Percentiles rank a stretch among this genome's conserved stretches.
Evolutionary conservation across 2,797 vertebrate species (phyloP).

Genomic region (Muscicapa striata): DNA sequence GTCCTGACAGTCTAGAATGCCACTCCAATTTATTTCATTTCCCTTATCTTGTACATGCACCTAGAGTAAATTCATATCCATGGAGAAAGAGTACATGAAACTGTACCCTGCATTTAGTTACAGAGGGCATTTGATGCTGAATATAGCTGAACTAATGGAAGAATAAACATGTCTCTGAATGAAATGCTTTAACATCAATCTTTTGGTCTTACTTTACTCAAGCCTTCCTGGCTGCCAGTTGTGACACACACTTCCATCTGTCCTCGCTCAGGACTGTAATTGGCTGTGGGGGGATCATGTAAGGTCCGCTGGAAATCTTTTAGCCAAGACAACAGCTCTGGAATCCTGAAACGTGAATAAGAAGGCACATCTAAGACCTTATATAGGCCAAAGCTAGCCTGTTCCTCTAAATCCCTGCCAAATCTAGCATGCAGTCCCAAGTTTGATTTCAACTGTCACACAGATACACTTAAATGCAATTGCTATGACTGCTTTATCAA

Average conservation of each 20-base stretch:
- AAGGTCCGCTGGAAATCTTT: conserved; percentile 86
- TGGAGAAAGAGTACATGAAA: neutral
- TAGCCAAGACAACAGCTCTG: conserved; percentile 91
- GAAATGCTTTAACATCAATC: neutral
- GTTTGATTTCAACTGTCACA: neutral
- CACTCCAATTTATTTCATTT: neutral
- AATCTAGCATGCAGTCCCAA: neutral
- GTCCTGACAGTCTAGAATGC: neutral
- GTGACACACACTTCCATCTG: conserved; percentile 93
- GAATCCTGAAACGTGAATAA: conserved; percentile 80
- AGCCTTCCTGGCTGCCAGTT: conserved; percentile 92
- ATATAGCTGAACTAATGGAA: neutral
- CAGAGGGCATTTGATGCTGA: neutral
- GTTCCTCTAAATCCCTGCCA: neutral
- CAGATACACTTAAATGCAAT: neutral
- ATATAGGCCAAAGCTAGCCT: neutral
- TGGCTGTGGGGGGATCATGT: conserved; percentile 87
- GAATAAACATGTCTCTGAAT: neutral
- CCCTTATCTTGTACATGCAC: neutral
- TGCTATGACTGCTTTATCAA: neutral
- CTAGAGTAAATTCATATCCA: neutral
- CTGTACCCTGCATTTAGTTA: neutral
- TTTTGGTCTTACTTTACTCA: conserved; percentile 86
- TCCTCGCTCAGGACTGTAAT: conserved; percentile 78
- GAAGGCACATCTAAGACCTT: neutral